Evolutionary conservation across 2,797 vertebrate genomes (phyloP).

Genomic region (Molothrus aeneus): DNA sequence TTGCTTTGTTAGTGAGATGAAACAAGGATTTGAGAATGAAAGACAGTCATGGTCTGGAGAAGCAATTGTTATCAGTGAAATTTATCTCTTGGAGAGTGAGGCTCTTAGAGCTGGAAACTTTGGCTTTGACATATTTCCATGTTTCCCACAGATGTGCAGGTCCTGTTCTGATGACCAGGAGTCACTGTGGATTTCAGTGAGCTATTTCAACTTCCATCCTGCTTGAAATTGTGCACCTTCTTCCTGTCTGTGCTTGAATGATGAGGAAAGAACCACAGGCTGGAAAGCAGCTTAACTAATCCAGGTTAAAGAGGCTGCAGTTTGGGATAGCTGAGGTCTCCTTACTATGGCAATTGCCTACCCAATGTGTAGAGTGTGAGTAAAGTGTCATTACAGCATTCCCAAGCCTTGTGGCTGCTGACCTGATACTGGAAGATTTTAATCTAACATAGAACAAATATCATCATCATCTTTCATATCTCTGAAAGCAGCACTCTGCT

Average conservation of each 20-base stretch:
- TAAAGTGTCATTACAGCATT: not conserved
- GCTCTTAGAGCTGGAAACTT: not conserved
- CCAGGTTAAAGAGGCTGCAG: not conserved
- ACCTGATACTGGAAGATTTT: not conserved
- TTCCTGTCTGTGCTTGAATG: not conserved
- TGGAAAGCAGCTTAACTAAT: not conserved
- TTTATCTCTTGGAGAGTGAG: not conserved
- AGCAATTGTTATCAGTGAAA: not conserved
- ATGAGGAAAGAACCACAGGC: not conserved
- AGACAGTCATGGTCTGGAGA: not conserved
- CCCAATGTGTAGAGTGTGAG: not conserved
- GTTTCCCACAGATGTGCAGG: not conserved
- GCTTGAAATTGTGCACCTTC: not conserved
- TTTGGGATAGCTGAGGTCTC: not conserved
- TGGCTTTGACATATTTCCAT: not conserved
- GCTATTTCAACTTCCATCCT: not conserved
- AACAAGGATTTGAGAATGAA: not conserved
- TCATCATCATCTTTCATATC: not conserved
- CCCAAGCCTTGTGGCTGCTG: not conserved
- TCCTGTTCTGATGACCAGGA: not conserved
- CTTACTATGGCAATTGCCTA: not conserved
- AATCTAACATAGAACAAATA: not conserved
- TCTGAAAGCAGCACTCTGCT: not conserved
- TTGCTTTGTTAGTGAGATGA: conserved; percentile 1
- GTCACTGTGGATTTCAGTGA: not conserved